A percentile compares a stretch with the other conserved stretches of the same genome.
phyloP scores from a whole-genome alignment of 2,888 invertebrate genomes.

The Macaria liturata region DNA sequence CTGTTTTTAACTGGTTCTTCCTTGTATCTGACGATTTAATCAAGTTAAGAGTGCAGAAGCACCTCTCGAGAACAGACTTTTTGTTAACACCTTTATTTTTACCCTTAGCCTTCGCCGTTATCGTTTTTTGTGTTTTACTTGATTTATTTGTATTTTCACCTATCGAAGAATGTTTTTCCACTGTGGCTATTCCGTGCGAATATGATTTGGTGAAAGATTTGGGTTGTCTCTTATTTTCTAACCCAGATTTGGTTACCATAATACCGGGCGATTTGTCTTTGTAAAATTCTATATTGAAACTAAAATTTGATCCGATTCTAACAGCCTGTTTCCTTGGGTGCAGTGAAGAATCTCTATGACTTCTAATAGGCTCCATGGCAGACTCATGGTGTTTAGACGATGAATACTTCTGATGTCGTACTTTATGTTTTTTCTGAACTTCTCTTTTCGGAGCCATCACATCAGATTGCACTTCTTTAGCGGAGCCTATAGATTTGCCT shows the following conservation, averaged over 20 bases:
- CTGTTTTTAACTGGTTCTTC: background rate
- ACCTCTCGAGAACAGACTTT: background rate
- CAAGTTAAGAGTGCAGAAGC: background rate
- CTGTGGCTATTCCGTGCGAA: too few species aligned
- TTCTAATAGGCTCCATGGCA: too few species aligned
- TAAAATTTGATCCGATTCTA: conserved; percentile 33
- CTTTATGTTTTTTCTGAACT: background rate
- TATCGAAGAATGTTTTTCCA: too few species aligned
- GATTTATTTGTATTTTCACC: too few species aligned
- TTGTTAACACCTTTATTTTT: background rate
- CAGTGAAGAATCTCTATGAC: background rate
- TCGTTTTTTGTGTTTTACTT: background rate
- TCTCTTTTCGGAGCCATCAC: background rate
- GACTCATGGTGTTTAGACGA: background rate
- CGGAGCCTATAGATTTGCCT: background rate
- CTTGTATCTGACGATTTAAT: background rate
- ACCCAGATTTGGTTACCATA: too few species aligned
- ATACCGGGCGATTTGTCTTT: conserved; percentile 26
- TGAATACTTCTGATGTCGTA: background rate
- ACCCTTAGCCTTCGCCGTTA: background rate
- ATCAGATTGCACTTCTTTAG: background rate
- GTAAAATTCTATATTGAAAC: conserved; percentile 36
- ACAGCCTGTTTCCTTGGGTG: background rate
- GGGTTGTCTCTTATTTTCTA: too few species aligned
- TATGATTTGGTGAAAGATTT: too few species aligned